Conservation (phyloP, 2,113 vertebrate species). For the Holacanthus passer region DNA sequence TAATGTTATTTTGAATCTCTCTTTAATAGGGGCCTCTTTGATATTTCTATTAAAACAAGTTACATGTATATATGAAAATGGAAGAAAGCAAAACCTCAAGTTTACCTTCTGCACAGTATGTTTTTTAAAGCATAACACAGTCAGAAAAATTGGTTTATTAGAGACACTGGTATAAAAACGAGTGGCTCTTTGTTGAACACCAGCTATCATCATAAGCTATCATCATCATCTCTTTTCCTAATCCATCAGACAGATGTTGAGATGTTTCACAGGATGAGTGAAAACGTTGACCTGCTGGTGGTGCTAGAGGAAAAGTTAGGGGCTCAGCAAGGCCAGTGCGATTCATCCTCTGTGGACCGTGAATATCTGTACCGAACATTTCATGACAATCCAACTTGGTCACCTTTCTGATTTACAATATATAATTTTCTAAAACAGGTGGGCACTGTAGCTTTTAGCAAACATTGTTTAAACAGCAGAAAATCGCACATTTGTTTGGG, state of each 20-base stretch:
- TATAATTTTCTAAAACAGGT: background rate
- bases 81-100: background rate
- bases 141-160: background rate
- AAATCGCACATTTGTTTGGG: background rate
- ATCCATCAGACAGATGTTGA: background rate
- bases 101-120: background rate
- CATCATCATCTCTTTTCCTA: no score
- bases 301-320: background rate
- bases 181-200: no score
- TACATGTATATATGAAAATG: background rate
- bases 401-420: background rate
- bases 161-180: no score
- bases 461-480: background rate
- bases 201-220: no score
- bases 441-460: background rate
- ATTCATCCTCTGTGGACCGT: background rate
- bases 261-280: background rate
- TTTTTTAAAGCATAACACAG: background rate
- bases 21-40: background rate
- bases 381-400: background rate
- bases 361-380: background rate
- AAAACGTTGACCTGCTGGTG: background rate
- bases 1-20: background rate
- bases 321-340: background rate
- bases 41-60: background rate